These are phyloP conservation scores for Drosophila maculinotata DNA, from an alignment of 2,888 invertebrate species.

Conservation along the genomic window DNA sequence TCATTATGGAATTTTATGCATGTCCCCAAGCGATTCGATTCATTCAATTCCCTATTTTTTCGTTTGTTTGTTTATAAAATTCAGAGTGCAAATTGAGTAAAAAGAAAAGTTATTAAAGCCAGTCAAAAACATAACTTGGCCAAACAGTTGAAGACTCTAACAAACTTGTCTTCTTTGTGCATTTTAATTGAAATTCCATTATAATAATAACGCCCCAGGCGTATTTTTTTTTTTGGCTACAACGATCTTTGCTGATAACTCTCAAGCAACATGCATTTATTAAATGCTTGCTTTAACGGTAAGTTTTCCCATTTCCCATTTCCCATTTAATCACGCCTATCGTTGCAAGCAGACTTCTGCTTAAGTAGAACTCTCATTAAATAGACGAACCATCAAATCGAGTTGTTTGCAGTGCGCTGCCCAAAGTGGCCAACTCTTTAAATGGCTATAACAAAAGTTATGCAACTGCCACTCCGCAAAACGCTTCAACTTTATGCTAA, in stretches of 20 bases:
- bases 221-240: too few species aligned
- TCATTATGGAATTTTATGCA: constrained; percentile 64
- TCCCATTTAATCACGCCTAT: too few species aligned
- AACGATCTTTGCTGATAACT: too few species aligned
- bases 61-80: background rate
- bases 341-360: background rate
- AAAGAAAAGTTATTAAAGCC: background rate
- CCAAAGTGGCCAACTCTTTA: constrained; percentile 32
- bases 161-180: background rate
- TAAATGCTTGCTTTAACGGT: too few species aligned
- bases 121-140: background rate
- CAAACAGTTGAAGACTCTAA: background rate
- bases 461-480: constrained; percentile 37
- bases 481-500: constrained; percentile 68
- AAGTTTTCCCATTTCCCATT: too few species aligned
- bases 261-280: too few species aligned
- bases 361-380: background rate
- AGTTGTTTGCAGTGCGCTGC: background rate
- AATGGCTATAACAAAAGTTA: constrained; percentile 48
- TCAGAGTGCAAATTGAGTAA: background rate
- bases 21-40: constrained; percentile 21
- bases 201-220: too few species aligned
- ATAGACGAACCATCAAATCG: constrained; percentile 4
- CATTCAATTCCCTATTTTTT: constrained; percentile 15
- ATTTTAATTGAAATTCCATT: too few species aligned